A percentile compares a stretch with the other conserved stretches of the same genome.
phyloP scores from a whole-genome alignment of 2,113 vertebrate species.

The Pseudonaja textilis region DNA sequence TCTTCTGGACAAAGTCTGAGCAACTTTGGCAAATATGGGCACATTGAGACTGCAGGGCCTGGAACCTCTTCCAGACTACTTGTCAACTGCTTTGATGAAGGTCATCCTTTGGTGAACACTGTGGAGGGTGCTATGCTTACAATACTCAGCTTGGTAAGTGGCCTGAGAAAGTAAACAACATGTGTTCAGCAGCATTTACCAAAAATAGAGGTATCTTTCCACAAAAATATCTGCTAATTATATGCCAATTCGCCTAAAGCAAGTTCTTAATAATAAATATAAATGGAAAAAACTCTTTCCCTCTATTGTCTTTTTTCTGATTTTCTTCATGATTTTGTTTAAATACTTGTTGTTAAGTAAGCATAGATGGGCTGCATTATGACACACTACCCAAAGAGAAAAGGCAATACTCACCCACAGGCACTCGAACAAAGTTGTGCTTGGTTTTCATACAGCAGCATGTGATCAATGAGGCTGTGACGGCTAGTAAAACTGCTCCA shows the following conservation, averaged over 20 bases:
- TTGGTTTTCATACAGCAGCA: conserved; percentile 63
- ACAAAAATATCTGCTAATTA: not conserved
- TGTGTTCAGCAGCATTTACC: not conserved
- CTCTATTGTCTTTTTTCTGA: not conserved
- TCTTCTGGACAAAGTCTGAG: not conserved
- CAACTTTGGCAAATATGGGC: not conserved
- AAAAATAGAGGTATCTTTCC: not conserved
- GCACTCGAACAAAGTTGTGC: conserved; percentile 57
- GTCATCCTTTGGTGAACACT: not conserved
- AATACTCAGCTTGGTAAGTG: not conserved
- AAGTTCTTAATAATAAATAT: not conserved
- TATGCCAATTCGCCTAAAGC: not conserved
- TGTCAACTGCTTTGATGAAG: not conserved
- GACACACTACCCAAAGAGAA: not conserved
- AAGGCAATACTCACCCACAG: conserved; percentile 54
- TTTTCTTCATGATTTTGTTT: not conserved
- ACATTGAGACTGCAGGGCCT: not conserved
- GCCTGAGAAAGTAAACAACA: not conserved
- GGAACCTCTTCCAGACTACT: not conserved
- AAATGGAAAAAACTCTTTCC: not conserved
- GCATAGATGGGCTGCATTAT: not conserved
- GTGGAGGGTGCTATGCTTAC: not conserved
- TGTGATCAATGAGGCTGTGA: conserved; percentile 46
- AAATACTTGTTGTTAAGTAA: not conserved
- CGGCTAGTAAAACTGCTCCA: conserved; percentile 25